Evolutionary conservation across 35 echinoderm and acorn worm genomes (phyloP).

Genomic region (Anneissia japonica): DNA sequence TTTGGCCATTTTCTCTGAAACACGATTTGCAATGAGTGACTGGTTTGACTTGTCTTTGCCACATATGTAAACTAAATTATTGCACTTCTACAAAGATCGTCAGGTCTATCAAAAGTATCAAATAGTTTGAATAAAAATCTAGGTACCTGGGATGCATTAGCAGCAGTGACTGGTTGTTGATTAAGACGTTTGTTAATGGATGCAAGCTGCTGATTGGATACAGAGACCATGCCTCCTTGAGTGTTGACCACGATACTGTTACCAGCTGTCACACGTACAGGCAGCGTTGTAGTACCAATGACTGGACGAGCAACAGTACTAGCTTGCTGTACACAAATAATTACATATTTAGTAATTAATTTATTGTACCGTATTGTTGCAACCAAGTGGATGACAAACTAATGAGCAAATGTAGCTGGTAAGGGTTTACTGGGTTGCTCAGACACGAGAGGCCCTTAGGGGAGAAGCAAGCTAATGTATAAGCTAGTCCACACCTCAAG

Average conservation of each 20-base stretch:
- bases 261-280: constrained; percentile 38
- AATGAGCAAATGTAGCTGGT: background rate
- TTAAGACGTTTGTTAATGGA: constrained; percentile 89
- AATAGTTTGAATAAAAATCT: background rate
- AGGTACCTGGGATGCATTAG: constrained; percentile 9
- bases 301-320: constrained; percentile 60
- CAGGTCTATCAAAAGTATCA: no score
- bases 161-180: constrained; percentile 44
- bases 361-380: background rate
- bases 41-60: no score
- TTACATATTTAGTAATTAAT: background rate
- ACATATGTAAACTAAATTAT: no score
- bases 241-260: constrained; percentile 82
- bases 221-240: constrained; percentile 9
- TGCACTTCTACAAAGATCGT: no score
- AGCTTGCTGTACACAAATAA: constrained; percentile 53
- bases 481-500: no score
- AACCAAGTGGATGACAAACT: no score
- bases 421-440: background rate
- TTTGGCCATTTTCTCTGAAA: no score
- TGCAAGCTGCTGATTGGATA: constrained; percentile 39
- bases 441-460: background rate
- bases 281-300: constrained; percentile 32
- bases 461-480: no score
- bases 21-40: no score